These are phyloP conservation scores for Antheraea pernyi DNA, from an alignment of 1,140 invertebrate genomes.

Conservation along the genomic window DNA sequence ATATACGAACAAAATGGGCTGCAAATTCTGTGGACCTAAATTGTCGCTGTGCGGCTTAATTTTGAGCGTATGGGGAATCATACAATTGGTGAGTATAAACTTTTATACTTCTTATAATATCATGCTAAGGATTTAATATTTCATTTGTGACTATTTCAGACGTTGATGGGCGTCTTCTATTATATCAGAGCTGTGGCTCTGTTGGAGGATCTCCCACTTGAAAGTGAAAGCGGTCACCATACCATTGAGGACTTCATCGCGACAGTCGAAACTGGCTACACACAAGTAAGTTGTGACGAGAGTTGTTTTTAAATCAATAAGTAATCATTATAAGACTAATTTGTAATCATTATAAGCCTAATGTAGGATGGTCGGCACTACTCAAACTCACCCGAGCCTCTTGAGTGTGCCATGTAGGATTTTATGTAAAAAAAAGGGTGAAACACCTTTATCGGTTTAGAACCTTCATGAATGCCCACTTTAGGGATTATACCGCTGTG, in stretches of 20 bases:
- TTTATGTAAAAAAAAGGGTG: too few relatives aligned
- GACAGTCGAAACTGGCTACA: slow-evolving; percentile 84
- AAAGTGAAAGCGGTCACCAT: slow-evolving; percentile 50
- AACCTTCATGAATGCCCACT: too few relatives aligned
- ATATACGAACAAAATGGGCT: slow-evolving; percentile 66
- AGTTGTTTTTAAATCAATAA: background rate
- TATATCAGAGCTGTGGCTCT: slow-evolving; percentile 90
- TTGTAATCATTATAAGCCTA: too few relatives aligned
- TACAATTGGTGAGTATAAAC: slow-evolving; percentile 88
- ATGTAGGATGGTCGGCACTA: too few relatives aligned
- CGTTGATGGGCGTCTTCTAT: slow-evolving; percentile 95
- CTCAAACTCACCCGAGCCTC: too few relatives aligned
- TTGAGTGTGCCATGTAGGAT: too few relatives aligned
- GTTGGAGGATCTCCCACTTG: slow-evolving; percentile 90
- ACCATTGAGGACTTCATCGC: slow-evolving; percentile 82
- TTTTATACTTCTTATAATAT: slow-evolving; percentile 13
- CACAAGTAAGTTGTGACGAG: slow-evolving; percentile 52
- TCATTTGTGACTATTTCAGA: slow-evolving; percentile 79
- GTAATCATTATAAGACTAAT: background rate
- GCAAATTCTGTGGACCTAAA: slow-evolving; percentile 88
- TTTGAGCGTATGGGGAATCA: slow-evolving; percentile 93
- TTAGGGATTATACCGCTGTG: too few relatives aligned
- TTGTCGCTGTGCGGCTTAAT: slow-evolving; percentile 94
- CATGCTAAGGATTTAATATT: slow-evolving; percentile 22
- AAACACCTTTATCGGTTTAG: too few relatives aligned